phyloP scores from a whole-genome alignment of 2,797 vertebrate genomes.

The Pachyuromys duprasi region DNA sequence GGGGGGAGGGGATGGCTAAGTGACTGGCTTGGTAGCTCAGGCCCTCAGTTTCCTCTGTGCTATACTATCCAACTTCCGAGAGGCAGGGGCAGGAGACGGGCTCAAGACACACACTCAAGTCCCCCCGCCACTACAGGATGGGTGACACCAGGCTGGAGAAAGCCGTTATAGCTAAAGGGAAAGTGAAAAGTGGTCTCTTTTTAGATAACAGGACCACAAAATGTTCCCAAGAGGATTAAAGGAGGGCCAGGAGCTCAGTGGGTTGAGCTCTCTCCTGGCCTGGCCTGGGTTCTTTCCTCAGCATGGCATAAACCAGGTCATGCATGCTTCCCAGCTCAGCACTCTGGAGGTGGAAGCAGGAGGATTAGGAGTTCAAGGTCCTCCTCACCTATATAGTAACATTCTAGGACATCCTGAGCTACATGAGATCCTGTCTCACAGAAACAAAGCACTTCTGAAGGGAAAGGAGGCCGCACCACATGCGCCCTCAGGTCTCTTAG shows the following conservation, averaged over 20 bases:
- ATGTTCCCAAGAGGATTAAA: background rate
- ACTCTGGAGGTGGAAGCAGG: no score
- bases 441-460: background rate
- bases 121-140: background rate
- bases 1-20: background rate
- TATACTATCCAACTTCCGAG: background rate
- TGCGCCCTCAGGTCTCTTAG: fast-evolving
- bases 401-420: background rate
- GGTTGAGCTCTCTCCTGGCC: background rate
- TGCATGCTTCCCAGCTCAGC: background rate
- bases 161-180: background rate
- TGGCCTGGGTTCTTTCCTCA: background rate
- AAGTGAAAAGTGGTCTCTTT: background rate
- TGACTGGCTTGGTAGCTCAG: background rate
- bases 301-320: background rate
- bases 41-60: background rate
- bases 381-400: background rate
- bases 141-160: background rate
- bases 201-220: background rate
- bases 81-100: background rate
- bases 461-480: background rate
- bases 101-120: background rate
- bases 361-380: background rate
- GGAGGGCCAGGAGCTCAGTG: no score
- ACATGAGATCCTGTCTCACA: background rate